Evolutionary conservation across 2,113 vertebrate genomes (phyloP).

Genomic region (Thymallus thymallus): DNA sequence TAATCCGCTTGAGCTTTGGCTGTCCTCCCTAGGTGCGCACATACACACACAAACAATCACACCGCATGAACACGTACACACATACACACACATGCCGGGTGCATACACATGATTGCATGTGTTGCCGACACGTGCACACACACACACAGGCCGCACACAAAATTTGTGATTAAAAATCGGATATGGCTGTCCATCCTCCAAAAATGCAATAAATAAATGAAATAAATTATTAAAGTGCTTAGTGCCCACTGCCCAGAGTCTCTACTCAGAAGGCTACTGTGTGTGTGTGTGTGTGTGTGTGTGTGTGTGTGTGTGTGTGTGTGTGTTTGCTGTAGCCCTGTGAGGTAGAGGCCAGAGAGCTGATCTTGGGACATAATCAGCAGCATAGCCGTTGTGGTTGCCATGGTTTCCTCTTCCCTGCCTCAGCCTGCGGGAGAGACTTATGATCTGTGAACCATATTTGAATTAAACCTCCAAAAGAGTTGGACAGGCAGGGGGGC

Average conservation of each 20-base stretch:
- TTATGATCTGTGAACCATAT: slow-evolving; percentile 41
- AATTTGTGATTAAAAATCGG: too few relatives aligned
- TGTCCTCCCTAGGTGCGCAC: too few relatives aligned
- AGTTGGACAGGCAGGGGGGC: slow-evolving; percentile 13
- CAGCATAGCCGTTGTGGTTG: slow-evolving; percentile 19
- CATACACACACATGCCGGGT: too few relatives aligned
- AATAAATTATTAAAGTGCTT: slow-evolving; percentile 12
- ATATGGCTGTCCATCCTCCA: background rate
- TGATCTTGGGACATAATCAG: slow-evolving; percentile 3
- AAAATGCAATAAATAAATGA: slow-evolving; percentile 44
- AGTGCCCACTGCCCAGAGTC: background rate
- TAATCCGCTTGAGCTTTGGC: too few relatives aligned
- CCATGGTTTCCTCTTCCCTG: slow-evolving; percentile 14
- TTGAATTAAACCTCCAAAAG: slow-evolving; percentile 60
- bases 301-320: background rate
- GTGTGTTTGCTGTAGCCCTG: background rate
- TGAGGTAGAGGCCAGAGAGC: slow-evolving; percentile 2
- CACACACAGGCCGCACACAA: too few relatives aligned
- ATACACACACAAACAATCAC: too few relatives aligned
- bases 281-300: background rate
- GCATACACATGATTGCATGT: too few relatives aligned
- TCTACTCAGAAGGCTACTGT: too few relatives aligned
- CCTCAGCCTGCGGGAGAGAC: slow-evolving; percentile 6
- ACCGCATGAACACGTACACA: too few relatives aligned
- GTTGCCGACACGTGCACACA: too few relatives aligned